Evolutionary conservation across 2,888 invertebrate genomes (phyloP), one percentile per base, ranked within the genome.

Genomic region (Scaptomyza tumidula): DNA sequence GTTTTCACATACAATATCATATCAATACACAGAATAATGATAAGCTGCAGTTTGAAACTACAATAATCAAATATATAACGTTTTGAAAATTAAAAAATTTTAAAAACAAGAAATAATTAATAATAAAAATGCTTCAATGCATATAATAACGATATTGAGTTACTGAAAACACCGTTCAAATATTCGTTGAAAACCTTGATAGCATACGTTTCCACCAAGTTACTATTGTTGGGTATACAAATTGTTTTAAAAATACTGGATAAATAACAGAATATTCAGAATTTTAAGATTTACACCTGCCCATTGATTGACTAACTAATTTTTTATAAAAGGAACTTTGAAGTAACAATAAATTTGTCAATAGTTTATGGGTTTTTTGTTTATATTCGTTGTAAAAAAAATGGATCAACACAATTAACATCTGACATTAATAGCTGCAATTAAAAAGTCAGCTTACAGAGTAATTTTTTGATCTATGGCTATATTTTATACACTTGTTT

Each of bases 381-480:
- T 7, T 19, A 19, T 19, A 24, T 24, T 24, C 24, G 24, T 24
- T 3, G 3, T 24, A 2, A 24, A 24, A 24, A 24, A 24, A 3
- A 24, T 39, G 6, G 14, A n/a, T 0, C 37, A 37, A 14, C 9
- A 39, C 7, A 39, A 14, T 39, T 11, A 13, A 3, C 10, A 33
- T 10, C 6, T 10, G 4, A n/a, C 1, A 19, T 27, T 45, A 6
- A 13, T 1, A 6, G 1, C 2, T 48, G 48, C n/a, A 35, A 10
- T 29, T 14, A 24, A 39, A n/a, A n/a, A 16, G 3, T 16, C 3
- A 41, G 10, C 9, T 11, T 31, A n/a, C 13, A 74, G 78, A 44
- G 82, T 67, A 61, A 59, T 44, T 62, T 74, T 65, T 70, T 70
- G 49, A 62, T 59, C 39, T 57, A 48, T 68, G 63, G 37, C 44